Conservation (phyloP, 2,888 invertebrate genomes). For the Melanostoma mellinum region DNA sequence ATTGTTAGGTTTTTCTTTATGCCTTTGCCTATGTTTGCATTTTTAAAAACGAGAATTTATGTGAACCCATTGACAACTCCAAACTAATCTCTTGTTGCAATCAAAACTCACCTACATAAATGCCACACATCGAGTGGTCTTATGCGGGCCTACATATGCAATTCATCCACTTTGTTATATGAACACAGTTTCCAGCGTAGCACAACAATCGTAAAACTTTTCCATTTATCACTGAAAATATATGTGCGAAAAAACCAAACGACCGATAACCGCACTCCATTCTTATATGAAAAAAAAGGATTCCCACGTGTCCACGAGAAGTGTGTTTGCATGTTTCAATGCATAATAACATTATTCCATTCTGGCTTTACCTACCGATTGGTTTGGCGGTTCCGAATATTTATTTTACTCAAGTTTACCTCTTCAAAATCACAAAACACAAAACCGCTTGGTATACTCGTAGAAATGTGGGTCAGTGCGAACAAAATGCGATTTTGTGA, state of each 20-base stretch:
- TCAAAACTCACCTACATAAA: constrained; percentile 4
- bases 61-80: too few relatives aligned
- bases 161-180: constrained; percentile 28
- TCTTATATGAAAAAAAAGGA: constrained; percentile 7
- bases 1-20: too few relatives aligned
- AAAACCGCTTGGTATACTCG: constrained; percentile 4
- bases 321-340: background rate
- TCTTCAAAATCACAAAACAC: constrained; percentile 20
- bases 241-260: constrained; percentile 50
- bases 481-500: constrained; percentile 37
- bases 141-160: constrained; percentile 11
- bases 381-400: constrained; percentile 32
- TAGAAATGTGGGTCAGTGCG: constrained; percentile 50
- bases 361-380: constrained; percentile 44
- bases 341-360: constrained; percentile 55
- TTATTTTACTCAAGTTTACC: constrained; percentile 23
- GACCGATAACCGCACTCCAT: background rate
- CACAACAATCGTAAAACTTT: constrained; percentile 32
- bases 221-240: constrained; percentile 49
- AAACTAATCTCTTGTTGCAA: too few relatives aligned
- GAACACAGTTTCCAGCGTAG: constrained; percentile 45
- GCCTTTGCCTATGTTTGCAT: too few relatives aligned
- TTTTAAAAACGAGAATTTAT: too few relatives aligned
- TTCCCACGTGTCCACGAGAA: constrained; percentile 35
- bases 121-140: background rate